These are phyloP conservation scores for Phocoena sinus DNA, from an alignment of 2,113 vertebrate species.

Conservation along the genomic window DNA sequence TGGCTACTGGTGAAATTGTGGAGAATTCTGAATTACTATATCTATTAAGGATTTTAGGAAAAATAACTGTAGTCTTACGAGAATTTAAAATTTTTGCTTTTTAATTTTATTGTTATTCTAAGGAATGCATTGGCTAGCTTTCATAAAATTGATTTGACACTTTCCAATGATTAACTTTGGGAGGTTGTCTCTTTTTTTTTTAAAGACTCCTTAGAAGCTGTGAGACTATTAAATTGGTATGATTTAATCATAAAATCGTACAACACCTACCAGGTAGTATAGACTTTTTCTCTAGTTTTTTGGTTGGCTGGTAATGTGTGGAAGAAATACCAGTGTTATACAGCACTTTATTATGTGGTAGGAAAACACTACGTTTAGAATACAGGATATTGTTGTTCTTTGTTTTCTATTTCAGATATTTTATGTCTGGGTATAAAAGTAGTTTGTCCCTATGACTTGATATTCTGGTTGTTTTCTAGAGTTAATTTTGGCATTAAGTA, in stretches of 20 bases:
- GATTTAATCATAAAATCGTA: neutral
- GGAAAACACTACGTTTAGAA: neutral
- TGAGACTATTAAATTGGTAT: neutral
- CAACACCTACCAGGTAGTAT: neutral
- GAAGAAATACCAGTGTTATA: neutral
- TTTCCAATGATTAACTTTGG: slow-evolving; percentile 1
- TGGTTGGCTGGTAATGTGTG: neutral
- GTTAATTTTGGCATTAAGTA: neutral
- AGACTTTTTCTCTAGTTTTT: neutral
- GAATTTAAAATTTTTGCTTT: slow-evolving; percentile 7
- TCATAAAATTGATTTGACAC: neutral
- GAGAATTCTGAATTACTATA: neutral
- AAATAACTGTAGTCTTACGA: neutral
- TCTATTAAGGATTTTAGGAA: slow-evolving; percentile 11
- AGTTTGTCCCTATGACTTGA: neutral
- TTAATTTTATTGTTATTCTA: neutral
- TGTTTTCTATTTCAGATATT: neutral
- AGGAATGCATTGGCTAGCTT: neutral
- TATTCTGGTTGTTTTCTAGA: neutral
- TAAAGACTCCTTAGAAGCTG: slow-evolving; percentile 4
- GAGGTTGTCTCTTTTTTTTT: neutral
- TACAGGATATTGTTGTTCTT: neutral
- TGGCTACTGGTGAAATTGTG: neutral
- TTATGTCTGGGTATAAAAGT: neutral
- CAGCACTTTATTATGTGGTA: neutral